A percentile compares a stretch with the other conserved stretches of the same genome.
Evolutionary conservation across 1,140 invertebrate genomes (phyloP).

Genomic region (Diorhabda elongata): DNA sequence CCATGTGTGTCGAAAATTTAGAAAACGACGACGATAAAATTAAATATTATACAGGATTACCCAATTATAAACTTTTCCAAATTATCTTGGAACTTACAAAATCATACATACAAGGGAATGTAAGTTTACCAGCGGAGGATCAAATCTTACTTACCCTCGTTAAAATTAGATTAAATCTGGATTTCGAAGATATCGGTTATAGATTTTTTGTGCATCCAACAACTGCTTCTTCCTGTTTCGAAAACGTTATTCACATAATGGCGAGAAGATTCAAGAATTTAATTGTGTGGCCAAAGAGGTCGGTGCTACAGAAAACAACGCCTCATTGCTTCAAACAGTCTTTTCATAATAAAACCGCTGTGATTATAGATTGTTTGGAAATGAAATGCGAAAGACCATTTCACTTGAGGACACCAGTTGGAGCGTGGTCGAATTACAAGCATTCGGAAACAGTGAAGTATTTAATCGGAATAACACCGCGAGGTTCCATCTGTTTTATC

Average conservation of each 20-base stretch:
- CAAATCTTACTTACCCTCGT: conserved; percentile 12
- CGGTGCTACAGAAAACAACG: conserved; percentile 6
- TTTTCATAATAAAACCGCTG: conserved; percentile 13
- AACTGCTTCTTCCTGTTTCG: conserved; percentile 12
- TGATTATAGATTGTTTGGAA: conserved; percentile 29
- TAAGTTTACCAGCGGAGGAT: not conserved
- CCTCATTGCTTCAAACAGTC: conserved; percentile 15
- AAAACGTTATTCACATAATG: conserved; percentile 10
- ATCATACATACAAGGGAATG: not conserved
- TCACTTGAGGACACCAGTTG: conserved; percentile 8
- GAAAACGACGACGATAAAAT: not conserved
- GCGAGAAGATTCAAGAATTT: conserved; percentile 5
- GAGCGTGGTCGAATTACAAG: conserved; percentile 31
- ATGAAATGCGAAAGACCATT: conserved; percentile 14
- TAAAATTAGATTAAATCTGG: conserved; percentile 14
- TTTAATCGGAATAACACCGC: conserved; percentile 28
- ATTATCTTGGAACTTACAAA: not conserved
- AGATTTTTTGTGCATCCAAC: conserved; percentile 10
- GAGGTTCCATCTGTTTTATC: conserved; percentile 24
- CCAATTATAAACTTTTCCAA: not conserved
- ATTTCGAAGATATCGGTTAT: conserved; percentile 16
- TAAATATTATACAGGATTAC: conserved; percentile 13
- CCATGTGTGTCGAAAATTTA: not conserved
- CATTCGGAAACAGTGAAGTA: conserved; percentile 26
- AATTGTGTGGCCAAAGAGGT: conserved; percentile 12